Evolutionary conservation across 2,797 vertebrate species (phyloP), one percentile per base, ranked within the genome.

Genomic region (Podargus strigoides): DNA sequence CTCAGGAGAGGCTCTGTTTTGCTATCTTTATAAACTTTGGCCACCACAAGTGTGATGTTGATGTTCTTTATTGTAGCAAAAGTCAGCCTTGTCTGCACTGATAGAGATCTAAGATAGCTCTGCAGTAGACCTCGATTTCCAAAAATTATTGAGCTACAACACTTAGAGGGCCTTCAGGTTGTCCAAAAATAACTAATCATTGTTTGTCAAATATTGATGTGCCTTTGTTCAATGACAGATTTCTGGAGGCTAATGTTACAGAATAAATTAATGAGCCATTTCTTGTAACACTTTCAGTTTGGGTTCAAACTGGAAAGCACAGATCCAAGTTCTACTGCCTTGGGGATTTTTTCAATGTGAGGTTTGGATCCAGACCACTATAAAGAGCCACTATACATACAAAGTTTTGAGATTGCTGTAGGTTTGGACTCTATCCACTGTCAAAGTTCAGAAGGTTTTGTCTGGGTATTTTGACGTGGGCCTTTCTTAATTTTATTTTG

Each of bases 271-370:
- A 95, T 74, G 77, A 97, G 53, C 77, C 76, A 90, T 96, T 93
- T 90, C 94, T 94, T 94, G 94, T 90, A 96, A 87, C 91, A 90
- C 83, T 90, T 92, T 80, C 78, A 58, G 64, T 91, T 87, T 77
- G 85, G 78, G 83, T 93, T 96, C 87, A 96, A 95, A 91, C 62
- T 36, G 70, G 85, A 95, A 96, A 97, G 85, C 41, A 76, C 36
- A 66, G 91, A 92, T 93, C 94, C 94, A 96, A 96, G 85, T 88
- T 95, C 87, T 83, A 1, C 58, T 75, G 89, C 89, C 91, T 75
- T 90, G 87, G 92, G 92, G 89, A 92, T 84, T 84, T 94, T 92
- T 93, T 95, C 80, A 49, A 46, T 88, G 85, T 81, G 93, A 92
- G 92, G 91, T 95, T 95, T 95, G 94, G 94, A 92, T 95, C 50